Conservation (phyloP, 2,797 vertebrate genomes). For the Pterois miles region DNA sequence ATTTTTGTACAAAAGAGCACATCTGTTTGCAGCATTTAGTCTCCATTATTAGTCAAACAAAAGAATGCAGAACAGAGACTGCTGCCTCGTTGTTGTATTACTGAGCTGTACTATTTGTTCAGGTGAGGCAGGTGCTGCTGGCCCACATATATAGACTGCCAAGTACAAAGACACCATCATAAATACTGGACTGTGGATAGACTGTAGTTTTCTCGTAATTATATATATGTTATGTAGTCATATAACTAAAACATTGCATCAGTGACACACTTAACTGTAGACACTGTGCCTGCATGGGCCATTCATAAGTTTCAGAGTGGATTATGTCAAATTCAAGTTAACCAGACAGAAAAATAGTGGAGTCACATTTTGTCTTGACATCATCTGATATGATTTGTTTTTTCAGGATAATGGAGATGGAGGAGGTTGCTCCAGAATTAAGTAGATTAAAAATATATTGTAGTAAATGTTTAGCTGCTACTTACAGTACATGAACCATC, state of each 20-base stretch:
- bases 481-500: too few species aligned
- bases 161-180: not conserved
- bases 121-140: slow-evolving; percentile 29
- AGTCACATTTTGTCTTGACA: not conserved
- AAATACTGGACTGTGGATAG: too few species aligned
- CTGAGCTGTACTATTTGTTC: not conserved
- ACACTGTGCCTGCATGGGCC: slow-evolving; percentile 3
- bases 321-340: not conserved
- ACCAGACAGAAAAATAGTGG: not conserved
- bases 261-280: not conserved
- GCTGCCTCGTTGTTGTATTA: slow-evolving; percentile 17
- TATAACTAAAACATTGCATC: not conserved
- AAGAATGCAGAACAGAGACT: slow-evolving; percentile 26
- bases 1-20: not conserved
- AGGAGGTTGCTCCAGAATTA: not conserved
- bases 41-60: slow-evolving; percentile 29
- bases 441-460: not conserved
- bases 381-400: not conserved
- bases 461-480: not conserved
- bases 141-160: not conserved
- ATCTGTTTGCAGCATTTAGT: not conserved
- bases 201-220: too few species aligned
- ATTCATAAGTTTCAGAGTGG: slow-evolving; percentile 4
- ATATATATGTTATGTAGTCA: too few species aligned
- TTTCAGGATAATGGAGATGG: not conserved